Evolutionary conservation across 2,797 vertebrate species (phyloP).

Genomic region (Rhinatrema bivittatum): DNA sequence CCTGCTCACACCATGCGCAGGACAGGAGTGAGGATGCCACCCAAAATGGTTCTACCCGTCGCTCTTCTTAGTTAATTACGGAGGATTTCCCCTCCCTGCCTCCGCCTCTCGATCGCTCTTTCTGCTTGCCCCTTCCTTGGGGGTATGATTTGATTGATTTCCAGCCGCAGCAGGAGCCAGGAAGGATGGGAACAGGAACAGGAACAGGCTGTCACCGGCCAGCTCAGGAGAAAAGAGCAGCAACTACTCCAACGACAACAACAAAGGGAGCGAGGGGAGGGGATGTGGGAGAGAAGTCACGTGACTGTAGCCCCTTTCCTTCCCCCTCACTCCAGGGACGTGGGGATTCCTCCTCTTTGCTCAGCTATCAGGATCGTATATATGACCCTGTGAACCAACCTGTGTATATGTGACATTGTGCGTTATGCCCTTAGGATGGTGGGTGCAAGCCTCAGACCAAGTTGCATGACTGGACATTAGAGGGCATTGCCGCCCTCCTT

Average conservation of each 20-base stretch:
- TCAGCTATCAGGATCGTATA: neutral
- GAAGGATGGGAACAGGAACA: too few relatives aligned
- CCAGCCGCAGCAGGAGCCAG: neutral
- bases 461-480: too few relatives aligned
- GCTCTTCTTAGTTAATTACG: neutral
- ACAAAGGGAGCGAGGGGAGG: slow-evolving; percentile 14
- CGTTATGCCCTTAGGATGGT: too few relatives aligned
- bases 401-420: too few relatives aligned
- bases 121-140: slow-evolving; percentile 1
- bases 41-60: neutral
- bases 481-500: too few relatives aligned
- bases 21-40: slow-evolving; percentile 1
- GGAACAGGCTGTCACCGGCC: slow-evolving; percentile 7
- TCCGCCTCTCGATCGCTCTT: neutral
- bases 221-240: slow-evolving; percentile 6
- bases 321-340: too few relatives aligned
- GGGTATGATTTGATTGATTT: slow-evolving; percentile 13
- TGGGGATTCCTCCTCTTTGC: neutral
- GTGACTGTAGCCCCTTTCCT: slow-evolving; percentile 3
- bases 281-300: neutral
- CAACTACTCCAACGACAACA: slow-evolving; percentile 9
- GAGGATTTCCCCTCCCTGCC: neutral
- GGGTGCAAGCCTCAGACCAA: too few relatives aligned
- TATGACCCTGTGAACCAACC: neutral
- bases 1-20: neutral